Conservation (phyloP, 2,797 vertebrate species). For the Malurus splendens region DNA sequence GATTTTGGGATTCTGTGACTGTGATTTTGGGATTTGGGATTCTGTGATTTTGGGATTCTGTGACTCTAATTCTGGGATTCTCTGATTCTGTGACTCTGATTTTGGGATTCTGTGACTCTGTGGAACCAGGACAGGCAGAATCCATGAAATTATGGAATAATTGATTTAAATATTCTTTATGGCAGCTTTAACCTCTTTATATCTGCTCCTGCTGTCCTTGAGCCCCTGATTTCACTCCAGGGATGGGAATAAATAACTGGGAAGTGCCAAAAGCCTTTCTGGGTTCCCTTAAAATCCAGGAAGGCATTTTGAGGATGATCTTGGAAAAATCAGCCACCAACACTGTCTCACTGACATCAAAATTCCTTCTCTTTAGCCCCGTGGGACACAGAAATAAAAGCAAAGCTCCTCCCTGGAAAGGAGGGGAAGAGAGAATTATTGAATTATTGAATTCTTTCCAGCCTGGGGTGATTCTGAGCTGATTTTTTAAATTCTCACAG, state of each 20-base stretch:
- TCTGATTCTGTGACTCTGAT: no score
- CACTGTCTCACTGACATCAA: background rate
- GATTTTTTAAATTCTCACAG: background rate
- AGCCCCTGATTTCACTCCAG: background rate
- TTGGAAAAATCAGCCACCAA: background rate
- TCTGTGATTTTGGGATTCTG: no score
- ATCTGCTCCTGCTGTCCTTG: background rate
- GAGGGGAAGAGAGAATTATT: background rate
- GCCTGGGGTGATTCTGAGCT: background rate
- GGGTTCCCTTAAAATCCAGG: background rate
- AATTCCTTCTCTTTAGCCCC: background rate
- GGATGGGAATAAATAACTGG: background rate
- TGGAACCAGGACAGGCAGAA: background rate
- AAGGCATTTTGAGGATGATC: background rate
- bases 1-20: no score
- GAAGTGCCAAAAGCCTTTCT: background rate
- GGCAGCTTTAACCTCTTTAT: background rate
- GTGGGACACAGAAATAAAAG: background rate
- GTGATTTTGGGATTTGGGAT: no score
- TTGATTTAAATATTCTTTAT: no score
- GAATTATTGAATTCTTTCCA: background rate
- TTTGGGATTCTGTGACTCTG: no score
- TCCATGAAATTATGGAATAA: background rate
- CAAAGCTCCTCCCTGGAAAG: background rate
- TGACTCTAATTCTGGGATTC: no score